Conservation (phyloP, 2,888 invertebrate species). For the Apodemia hepburni region DNA sequence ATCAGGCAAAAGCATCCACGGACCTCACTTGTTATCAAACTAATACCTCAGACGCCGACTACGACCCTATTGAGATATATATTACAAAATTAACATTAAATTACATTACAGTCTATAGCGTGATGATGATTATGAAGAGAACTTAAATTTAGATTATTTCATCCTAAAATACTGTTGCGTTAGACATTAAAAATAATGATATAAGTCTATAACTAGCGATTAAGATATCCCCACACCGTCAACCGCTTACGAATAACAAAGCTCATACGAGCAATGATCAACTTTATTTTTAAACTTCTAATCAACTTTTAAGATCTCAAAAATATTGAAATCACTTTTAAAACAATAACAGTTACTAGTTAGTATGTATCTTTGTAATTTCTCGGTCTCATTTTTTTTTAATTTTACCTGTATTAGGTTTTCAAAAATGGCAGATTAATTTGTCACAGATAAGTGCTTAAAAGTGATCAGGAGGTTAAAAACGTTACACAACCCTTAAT, state of each 20-base stretch:
- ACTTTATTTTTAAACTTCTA: neutral
- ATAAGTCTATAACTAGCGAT: slow-evolving; percentile 63
- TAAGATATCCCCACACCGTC: slow-evolving; percentile 28
- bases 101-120: slow-evolving; percentile 47
- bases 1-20: slow-evolving; percentile 32
- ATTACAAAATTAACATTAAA: slow-evolving; percentile 32
- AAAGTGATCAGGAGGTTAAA: neutral
- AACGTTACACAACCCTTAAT: neutral
- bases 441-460: neutral
- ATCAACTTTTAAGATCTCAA: neutral
- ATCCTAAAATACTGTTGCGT: slow-evolving; percentile 76
- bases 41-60: slow-evolving; percentile 36
- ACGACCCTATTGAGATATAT: slow-evolving; percentile 37
- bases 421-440: neutral
- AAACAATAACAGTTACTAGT: neutral
- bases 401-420: neutral
- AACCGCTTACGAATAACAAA: slow-evolving; percentile 28
- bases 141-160: slow-evolving; percentile 71
- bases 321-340: neutral
- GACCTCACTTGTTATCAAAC: slow-evolving; percentile 26
- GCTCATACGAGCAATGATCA: neutral
- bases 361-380: neutral
- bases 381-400: neutral
- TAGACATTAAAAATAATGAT: slow-evolving; percentile 76
- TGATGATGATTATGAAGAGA: slow-evolving; percentile 40